Conservation (phyloP, 2,888 invertebrate species). For the Xylophagus ater region DNA sequence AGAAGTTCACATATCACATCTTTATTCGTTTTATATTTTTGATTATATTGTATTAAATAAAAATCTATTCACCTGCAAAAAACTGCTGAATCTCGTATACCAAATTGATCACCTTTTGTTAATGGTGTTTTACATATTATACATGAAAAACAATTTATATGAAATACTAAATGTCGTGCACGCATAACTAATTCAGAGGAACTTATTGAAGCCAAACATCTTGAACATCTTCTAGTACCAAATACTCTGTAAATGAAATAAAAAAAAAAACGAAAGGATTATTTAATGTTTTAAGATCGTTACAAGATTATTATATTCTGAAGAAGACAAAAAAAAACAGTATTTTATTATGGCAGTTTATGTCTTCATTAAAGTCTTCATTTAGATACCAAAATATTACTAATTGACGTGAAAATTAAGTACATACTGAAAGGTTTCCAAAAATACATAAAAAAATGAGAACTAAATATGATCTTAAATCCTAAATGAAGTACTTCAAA, state of each 20-base stretch:
- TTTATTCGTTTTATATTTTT: too few relatives aligned
- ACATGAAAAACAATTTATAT: constrained; percentile 91
- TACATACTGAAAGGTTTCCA: too few relatives aligned
- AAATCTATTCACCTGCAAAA: constrained; percentile 57
- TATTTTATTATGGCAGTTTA: constrained; percentile 6
- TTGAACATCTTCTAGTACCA: constrained; percentile 76
- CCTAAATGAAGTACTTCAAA: too few relatives aligned
- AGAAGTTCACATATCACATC: too few relatives aligned
- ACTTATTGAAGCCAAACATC: constrained; percentile 80
- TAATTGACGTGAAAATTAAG: too few relatives aligned
- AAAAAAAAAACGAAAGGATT: constrained; percentile 15
- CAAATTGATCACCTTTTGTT: constrained; percentile 90
- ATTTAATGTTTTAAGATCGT: constrained; percentile 5
- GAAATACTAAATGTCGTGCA: constrained; percentile 84
- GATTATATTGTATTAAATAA: background rate
- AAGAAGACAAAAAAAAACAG: background rate
- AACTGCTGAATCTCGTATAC: constrained; percentile 77
- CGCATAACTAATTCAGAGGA: constrained; percentile 92
- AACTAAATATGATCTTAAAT: too few relatives aligned
- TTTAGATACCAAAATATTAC: too few relatives aligned
- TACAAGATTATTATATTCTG: constrained; percentile 5
- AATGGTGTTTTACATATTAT: constrained; percentile 76
- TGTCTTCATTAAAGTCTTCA: constrained; percentile 12
- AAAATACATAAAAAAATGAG: too few relatives aligned
- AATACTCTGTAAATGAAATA: constrained; percentile 68